Conservation (phyloP, 23 tunicate genomes). For the Trididemnum clinides region DNA sequence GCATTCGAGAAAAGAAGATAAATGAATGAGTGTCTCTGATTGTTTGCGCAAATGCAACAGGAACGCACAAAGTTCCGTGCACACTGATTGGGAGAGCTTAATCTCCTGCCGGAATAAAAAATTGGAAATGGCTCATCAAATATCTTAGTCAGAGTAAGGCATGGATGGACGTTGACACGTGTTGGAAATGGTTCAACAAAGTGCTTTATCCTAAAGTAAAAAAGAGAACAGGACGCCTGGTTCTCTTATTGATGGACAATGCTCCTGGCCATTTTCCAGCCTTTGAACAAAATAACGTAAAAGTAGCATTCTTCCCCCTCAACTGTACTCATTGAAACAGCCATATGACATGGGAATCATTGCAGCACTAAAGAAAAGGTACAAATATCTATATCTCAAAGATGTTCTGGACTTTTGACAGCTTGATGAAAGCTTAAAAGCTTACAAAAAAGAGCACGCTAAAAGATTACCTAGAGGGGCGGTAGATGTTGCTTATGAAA, state of each 20-base stretch:
- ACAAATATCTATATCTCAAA: constrained; percentile 14
- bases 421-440: constrained; percentile 13
- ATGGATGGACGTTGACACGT: constrained; percentile 54
- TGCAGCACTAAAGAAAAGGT: too few relatives aligned
- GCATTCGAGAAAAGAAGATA: constrained; percentile 35
- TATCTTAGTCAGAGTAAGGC: constrained; percentile 46
- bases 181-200: constrained; percentile 46
- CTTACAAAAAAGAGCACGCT: constrained; percentile 34
- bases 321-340: constrained; percentile 23
- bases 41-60: constrained; percentile 51
- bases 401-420: constrained; percentile 27
- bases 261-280: constrained; percentile 16
- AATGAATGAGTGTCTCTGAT: background rate
- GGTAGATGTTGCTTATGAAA: constrained; percentile 44
- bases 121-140: constrained; percentile 31
- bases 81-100: constrained; percentile 52
- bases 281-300: background rate
- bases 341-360: too few relatives aligned
- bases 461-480: constrained; percentile 36
- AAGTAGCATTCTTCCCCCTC: constrained; percentile 36
- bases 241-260: too few relatives aligned
- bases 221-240: too few relatives aligned
- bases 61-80: constrained; percentile 51
- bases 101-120: constrained; percentile 40
- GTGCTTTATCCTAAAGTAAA: constrained; percentile 47